Percentiles rank a stretch among this genome's conserved stretches.
Evolutionary conservation across 2,113 vertebrate species (phyloP).

Genomic region (Elaphurus davidianus): DNA sequence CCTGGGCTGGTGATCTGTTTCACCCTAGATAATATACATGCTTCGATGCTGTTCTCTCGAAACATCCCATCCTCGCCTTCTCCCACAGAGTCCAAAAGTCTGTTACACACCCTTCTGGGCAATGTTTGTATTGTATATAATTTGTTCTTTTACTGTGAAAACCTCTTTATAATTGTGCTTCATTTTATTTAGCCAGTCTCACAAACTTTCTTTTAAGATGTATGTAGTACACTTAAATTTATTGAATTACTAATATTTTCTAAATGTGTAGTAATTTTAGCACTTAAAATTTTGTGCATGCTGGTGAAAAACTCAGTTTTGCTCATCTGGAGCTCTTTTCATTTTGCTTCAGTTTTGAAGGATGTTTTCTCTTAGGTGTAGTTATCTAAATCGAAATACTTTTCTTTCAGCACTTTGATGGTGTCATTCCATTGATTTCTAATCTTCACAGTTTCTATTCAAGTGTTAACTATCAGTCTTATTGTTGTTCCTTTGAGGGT

Average conservation of each 20-base stretch:
- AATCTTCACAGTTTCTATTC: background rate
- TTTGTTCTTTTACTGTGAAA: background rate
- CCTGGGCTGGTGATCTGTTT: too few species aligned
- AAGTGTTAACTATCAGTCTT: background rate
- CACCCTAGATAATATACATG: too few species aligned
- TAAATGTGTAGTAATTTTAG: background rate
- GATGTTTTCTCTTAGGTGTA: background rate
- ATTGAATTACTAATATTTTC: background rate
- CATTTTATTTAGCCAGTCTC: conserved; percentile 5
- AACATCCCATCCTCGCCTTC: too few species aligned
- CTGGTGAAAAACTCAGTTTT: background rate
- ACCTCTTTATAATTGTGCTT: background rate
- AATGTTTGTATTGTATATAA: background rate
- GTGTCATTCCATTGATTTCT: conserved; percentile 4
- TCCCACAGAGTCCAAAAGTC: too few species aligned
- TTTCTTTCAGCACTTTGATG: background rate
- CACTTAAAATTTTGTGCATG: background rate
- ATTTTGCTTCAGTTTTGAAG: background rate
- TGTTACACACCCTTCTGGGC: background rate
- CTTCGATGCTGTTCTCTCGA: too few species aligned
- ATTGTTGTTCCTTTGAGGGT: background rate
- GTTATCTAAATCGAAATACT: background rate
- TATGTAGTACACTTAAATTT: background rate
- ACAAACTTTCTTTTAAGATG: background rate
- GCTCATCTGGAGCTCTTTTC: background rate